phyloP scores from a whole-genome alignment of 2,888 invertebrate species.

The Cepaea hortensis region DNA sequence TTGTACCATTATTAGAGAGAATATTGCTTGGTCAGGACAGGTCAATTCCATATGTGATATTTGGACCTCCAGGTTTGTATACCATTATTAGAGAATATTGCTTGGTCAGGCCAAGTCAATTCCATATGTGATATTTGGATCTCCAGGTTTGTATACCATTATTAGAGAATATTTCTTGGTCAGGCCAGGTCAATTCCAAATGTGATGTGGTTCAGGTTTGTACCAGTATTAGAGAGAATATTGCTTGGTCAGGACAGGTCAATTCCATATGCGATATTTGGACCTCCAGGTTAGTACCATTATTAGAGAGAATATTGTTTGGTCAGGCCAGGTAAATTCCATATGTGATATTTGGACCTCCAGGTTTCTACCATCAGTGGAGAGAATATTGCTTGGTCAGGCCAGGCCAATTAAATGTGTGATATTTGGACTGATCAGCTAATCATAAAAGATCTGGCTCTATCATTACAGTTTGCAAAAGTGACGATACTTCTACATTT shows the following conservation, averaged over 20 bases:
- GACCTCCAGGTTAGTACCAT: slow-evolving; percentile 82
- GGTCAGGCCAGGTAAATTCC: slow-evolving; percentile 89
- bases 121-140: slow-evolving; percentile 89
- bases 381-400: slow-evolving; percentile 86
- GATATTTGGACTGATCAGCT: slow-evolving; percentile 82
- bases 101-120: slow-evolving; percentile 86
- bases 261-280: slow-evolving; percentile 80
- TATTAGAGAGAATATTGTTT: slow-evolving; percentile 86
- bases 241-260: not conserved
- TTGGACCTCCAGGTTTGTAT: slow-evolving; percentile 85
- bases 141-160: slow-evolving; percentile 80
- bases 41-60: slow-evolving; percentile 88
- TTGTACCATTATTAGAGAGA: slow-evolving; percentile 83
- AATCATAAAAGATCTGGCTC: not conserved
- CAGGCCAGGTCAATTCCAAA: slow-evolving; percentile 88
- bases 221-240: slow-evolving; percentile 47
- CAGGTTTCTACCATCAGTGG: slow-evolving; percentile 77
- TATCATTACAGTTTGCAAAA: not conserved
- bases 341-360: slow-evolving; percentile 90
- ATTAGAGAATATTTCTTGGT: slow-evolving; percentile 85
- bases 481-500: too few relatives aligned
- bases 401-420: slow-evolving; percentile 88
- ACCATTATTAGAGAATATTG: slow-evolving; percentile 81
- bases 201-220: slow-evolving; percentile 85
- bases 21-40: slow-evolving; percentile 87